Evolutionary conservation across 2,888 invertebrate species (phyloP).

Genomic region (Clistopyga incitator): DNA sequence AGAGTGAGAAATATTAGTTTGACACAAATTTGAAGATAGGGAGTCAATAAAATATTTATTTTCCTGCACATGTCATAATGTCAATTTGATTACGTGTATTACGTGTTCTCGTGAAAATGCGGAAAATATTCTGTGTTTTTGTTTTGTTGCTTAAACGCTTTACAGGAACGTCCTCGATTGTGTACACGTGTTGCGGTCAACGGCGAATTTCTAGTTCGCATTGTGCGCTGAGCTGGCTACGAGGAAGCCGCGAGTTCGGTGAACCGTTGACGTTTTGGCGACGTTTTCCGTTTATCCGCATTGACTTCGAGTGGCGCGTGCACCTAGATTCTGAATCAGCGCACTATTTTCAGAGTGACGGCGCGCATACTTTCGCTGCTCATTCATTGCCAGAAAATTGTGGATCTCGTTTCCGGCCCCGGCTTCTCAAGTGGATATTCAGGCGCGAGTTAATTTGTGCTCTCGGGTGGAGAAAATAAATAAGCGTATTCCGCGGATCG

Average conservation of each 20-base stretch:
- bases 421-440: not conserved
- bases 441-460: not conserved
- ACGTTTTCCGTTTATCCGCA: constrained; percentile 56
- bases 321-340: constrained; percentile 63
- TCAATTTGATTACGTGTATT: no score
- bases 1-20: no score
- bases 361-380: constrained; percentile 34
- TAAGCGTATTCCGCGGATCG: constrained; percentile 1
- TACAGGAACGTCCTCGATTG: not conserved
- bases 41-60: no score
- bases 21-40: no score
- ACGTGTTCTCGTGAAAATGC: not conserved
- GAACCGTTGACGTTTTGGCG: constrained; percentile 62
- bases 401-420: constrained; percentile 36
- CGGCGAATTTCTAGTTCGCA: not conserved
- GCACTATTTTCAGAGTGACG: constrained; percentile 63
- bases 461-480: constrained; percentile 10
- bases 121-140: not conserved
- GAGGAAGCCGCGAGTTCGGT: constrained; percentile 53
- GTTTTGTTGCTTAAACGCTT: not conserved
- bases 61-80: no score
- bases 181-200: not conserved
- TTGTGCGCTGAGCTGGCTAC: not conserved
- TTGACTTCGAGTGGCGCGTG: constrained; percentile 17
- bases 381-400: constrained; percentile 63